Evolutionary conservation across 2,113 vertebrate genomes (phyloP).

Genomic region (Lamprotornis superbus): DNA sequence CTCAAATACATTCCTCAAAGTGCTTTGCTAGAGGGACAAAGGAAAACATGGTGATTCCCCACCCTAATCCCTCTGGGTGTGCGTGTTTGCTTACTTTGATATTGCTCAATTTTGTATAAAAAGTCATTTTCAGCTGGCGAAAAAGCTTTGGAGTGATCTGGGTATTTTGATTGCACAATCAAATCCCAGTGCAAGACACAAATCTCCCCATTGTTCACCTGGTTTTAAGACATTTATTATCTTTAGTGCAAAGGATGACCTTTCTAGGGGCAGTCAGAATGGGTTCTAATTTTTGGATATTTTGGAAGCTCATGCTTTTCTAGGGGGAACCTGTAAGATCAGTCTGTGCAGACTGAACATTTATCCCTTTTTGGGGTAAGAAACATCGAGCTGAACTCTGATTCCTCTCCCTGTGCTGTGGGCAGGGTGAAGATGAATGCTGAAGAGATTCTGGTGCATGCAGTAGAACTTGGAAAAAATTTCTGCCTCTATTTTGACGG

Average conservation of each 20-base stretch:
- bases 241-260: not conserved
- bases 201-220: not conserved
- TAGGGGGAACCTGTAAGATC: not conserved
- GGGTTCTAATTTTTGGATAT: not conserved
- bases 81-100: rapidly evolving
- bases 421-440: conserved; percentile 33
- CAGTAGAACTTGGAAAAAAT: not conserved
- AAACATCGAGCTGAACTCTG: not conserved
- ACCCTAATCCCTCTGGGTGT: no score
- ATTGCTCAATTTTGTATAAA: not conserved
- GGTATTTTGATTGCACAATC: not conserved
- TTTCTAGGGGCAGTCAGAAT: not conserved
- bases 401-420: not conserved
- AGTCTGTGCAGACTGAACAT: not conserved
- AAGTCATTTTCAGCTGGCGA: not conserved
- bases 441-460: not conserved
- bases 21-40: not conserved
- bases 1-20: not conserved
- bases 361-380: not conserved
- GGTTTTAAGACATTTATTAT: not conserved
- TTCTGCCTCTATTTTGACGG: conserved; percentile 47
- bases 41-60: not conserved
- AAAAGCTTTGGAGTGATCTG: not conserved
- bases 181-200: not conserved
- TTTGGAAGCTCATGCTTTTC: not conserved